Base-by-base conservation (phyloP, 23 tunicate species). In the Trididemnum clinides region DNA sequence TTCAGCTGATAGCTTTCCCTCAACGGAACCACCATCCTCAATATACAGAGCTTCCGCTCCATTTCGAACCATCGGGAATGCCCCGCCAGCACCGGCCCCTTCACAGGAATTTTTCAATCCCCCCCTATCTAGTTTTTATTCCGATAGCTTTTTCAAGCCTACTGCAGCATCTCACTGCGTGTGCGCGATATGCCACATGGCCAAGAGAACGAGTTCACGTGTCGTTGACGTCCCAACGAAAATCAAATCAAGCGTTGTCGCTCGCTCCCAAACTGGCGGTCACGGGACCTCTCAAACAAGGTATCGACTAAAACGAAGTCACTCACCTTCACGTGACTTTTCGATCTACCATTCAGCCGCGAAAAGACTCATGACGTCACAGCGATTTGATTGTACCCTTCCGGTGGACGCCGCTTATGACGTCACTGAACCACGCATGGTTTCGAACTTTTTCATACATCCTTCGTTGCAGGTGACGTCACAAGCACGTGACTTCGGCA, bases 181-280 rank as follows among this genome's bases (percentile, higher is more conserved):
- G 30, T 86, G 90, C 90, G 84, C 84, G 31, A 66, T 77, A 44
- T 86, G 90, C 71, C 71, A 86, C 27, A 64, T 86, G 90, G 33
- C 84, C 7, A 77, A 77, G 49, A 81, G 78, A 27, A 39, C 90
- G 34, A 59, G 78, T 29, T 39, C 78, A 23, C 49, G 31, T 6
- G 49, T 85, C 74, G 72, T 35, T 34, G 84, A 54, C 35, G 71
- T 0, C 58, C 64, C 77, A 51, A 30, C 25, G 57, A 74, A 74
- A 49, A 78, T 51, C 78, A 54, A 33, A 31, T 30, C 82, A 86
- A n/a, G 57, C 64, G 58, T 30, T 34, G 58, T 38, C 80, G 58
- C 27, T 19, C n/a, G 33, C 27, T 57, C 18, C 74, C 77, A 19
- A 35, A 39, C 77, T 36, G 62, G 12, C 15, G 23, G 34, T n/a